Base-by-base conservation (phyloP, 1,140 invertebrate genomes). In the Drosophila ambigua region DNA sequence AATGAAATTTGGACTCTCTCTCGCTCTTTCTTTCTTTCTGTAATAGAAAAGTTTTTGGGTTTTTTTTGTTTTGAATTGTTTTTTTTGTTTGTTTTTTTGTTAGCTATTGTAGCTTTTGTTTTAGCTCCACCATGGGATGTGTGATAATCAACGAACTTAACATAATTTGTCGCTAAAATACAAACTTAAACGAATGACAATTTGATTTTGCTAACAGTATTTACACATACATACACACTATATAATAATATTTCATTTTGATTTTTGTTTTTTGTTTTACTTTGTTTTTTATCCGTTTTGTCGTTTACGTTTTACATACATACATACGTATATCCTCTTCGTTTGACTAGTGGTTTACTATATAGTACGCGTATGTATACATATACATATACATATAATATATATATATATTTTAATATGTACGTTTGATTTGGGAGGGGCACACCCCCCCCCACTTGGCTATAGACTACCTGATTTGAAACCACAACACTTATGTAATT, bases 401-500 rank as follows among this genome's bases (percentile, higher is more conserved):
- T 41, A 20, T 20, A 20, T 68, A 68, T 48, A 68, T 67, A 31
- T 41, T 43, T 58, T 69, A 57, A 51, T 65, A 65, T 66, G 48
- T 69, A 31, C 50, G 45, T 41, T 49, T 28, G 63, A 67, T 39
- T 39, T 23, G 62, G 63, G 57, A 49, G 35, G 35, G 31, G 31
- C 11, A 9, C 8, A 3, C 8, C 8, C 2, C 4, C 11, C 11
- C 35, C 60, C 63, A 54, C 69, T 76, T 78, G 52, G 57, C 65
- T 77, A 71, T 52, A 52, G 66, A 77, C 74, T 77, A 87, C 71
- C 75, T 60, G 72, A 87, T 77, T 79, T 87, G 83, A 87, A 87
- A 87, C 83, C 83, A 87, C 83, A 82, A 87, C 83, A 67, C 63
- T 87, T 83, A 83, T 43, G 64, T 73, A 63, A 74, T 39, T 39